A percentile compares a stretch with the other conserved stretches of the same genome.
phyloP scores from a whole-genome alignment of 2,113 vertebrate genomes.

The Periophthalmus modestus region DNA sequence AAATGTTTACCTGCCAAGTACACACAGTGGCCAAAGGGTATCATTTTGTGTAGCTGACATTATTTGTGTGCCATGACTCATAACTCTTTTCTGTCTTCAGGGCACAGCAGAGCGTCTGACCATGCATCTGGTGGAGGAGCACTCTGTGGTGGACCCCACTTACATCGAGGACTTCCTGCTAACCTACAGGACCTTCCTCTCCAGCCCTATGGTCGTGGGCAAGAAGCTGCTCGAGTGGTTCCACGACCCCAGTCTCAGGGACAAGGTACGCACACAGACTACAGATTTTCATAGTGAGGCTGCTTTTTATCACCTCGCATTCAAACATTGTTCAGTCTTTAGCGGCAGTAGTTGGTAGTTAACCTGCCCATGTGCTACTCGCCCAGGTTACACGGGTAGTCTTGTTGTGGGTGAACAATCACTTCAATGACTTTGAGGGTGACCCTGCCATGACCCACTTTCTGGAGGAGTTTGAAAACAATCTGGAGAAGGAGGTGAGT shows the following conservation, averaged over 20 bases:
- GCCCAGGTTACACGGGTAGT: slow-evolving; percentile 98
- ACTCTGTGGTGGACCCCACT: slow-evolving; percentile 97
- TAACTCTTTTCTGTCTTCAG: slow-evolving; percentile 59
- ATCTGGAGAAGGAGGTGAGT: slow-evolving; percentile 95
- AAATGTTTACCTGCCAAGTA: too few relatives aligned
- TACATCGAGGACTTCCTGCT: slow-evolving; percentile 98
- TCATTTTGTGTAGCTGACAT: too few relatives aligned
- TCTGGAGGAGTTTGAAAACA: slow-evolving; percentile 98
- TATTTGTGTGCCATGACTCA: not conserved
- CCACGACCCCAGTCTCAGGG: slow-evolving; percentile 99
- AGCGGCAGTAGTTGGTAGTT: not conserved
- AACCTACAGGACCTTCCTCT: slow-evolving; percentile 97
- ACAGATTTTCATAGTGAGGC: not conserved
- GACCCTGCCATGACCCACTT: slow-evolving; percentile 95
- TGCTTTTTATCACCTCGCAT: not conserved
- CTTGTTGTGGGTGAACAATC: slow-evolving; percentile 99
- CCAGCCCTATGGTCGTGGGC: slow-evolving; percentile 98
- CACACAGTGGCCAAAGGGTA: too few relatives aligned
- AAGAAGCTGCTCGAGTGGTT: slow-evolving; percentile 99
- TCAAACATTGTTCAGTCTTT: not conserved
- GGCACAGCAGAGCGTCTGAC: slow-evolving; percentile 94
- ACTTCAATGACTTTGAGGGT: slow-evolving; percentile 99
- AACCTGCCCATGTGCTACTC: slow-evolving; percentile 19
- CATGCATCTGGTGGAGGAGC: slow-evolving; percentile 98
- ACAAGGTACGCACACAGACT: slow-evolving; percentile 83